Evolutionary conservation across 2,113 vertebrate species (phyloP), one percentile per base, ranked within the genome.

Genomic region (Psettodes erumei): DNA sequence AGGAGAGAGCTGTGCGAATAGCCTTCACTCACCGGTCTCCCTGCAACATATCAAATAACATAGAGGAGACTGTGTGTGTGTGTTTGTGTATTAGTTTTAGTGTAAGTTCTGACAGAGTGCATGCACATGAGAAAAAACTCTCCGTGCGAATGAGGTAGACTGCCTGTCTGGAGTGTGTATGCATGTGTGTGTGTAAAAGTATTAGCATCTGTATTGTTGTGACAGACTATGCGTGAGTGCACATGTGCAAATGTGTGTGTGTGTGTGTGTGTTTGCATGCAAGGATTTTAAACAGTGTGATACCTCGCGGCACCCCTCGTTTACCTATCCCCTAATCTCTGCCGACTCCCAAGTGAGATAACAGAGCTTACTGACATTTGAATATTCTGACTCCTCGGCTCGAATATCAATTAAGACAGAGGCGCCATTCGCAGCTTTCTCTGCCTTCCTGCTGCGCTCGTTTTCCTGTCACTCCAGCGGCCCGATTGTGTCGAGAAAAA

Each of bases 241-340:
- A 58, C 71, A 66, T 40, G 47, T 70, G 73, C 65, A 86, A 63
- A 79, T 55, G 10, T 81, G 45, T 70, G 30, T 58, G 40, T 59
- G 21, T 71, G 77, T 51, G 38, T 45, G 35, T 40, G 66, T 61
- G 54, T 71, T 64, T 81, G 59, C 51, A 28, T 65, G 59, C 0
- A 18, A 32, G 45, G 71, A 63, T 32, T 81, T 88, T 72, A 73
- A 63, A 65, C 35, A 28, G 58, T 27, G 75, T n/a, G 79, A 69
- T 65, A 77, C 81, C 86, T 81, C 67, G 48, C 2, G 58, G 82
- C 13, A 0, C 43, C 54, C 48, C 74, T 82, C 71, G 13, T 47
- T 83, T 75, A 85, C 83, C 88, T 81, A 71, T 79, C 63, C 71
- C 69, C 69, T 87, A 77, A 90, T 91, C 87, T 89, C 79, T 79